Conservation (phyloP, 1,140 invertebrate species). For the Sycobia sp. region DNA sequence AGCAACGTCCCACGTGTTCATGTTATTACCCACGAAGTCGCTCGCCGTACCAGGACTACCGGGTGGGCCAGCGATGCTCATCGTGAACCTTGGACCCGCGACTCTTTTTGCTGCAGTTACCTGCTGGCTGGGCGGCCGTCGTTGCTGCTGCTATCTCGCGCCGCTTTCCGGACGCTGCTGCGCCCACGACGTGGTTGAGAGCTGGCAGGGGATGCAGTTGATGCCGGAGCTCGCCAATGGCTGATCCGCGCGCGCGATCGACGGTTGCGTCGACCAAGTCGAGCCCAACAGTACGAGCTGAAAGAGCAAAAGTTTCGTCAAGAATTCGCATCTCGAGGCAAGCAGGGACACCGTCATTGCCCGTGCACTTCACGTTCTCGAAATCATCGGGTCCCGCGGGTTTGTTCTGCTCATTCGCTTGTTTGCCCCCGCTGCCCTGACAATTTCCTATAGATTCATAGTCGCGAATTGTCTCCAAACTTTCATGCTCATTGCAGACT, state of each 20-base stretch:
- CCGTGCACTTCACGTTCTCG: constrained; percentile 35
- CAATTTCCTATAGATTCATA: too few relatives aligned
- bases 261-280: too few relatives aligned
- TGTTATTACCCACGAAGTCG: constrained; percentile 54
- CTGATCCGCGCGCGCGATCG: too few relatives aligned
- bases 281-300: constrained; percentile 50
- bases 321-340: constrained; percentile 59
- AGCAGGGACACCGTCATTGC: constrained; percentile 51
- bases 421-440: too few relatives aligned
- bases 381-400: too few relatives aligned
- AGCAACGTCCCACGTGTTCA: constrained; percentile 50
- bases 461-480: too few relatives aligned
- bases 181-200: neutral
- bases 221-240: neutral
- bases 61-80: constrained; percentile 45
- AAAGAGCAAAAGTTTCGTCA: constrained; percentile 45
- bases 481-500: too few relatives aligned
- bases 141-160: constrained; percentile 52
- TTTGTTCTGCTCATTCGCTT: too few relatives aligned
- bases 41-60: constrained; percentile 53
- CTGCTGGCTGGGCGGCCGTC: constrained; percentile 26
- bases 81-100: constrained; percentile 51
- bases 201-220: neutral
- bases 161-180: constrained; percentile 2
- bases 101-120: constrained; percentile 19